These are phyloP conservation scores for Hexactinellida sp. DNA, from an alignment of 37 sponge, comb jelly and placozoan species.

Conservation along the genomic window DNA sequence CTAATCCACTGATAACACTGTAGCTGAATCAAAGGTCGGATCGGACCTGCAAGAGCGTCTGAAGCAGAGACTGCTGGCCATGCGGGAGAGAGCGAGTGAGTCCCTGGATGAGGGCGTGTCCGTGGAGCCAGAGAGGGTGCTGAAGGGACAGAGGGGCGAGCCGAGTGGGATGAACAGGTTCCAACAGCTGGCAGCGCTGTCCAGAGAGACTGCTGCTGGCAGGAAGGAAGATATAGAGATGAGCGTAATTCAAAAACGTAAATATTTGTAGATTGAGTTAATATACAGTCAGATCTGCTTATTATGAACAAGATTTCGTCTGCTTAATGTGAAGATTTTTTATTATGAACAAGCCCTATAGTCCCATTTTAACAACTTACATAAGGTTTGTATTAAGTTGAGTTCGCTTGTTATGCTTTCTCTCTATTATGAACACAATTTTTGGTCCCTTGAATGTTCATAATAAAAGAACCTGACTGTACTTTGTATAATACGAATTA, in stretches of 20 bases:
- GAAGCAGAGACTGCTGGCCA: not conserved
- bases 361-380: no score
- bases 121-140: not conserved
- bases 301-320: no score
- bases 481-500: not conserved
- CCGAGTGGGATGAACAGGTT: not conserved
- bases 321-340: no score
- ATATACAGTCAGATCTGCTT: no score
- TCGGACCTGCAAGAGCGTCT: not conserved
- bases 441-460: no score
- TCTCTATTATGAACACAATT: no score
- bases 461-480: no score
- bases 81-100: not conserved
- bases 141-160: not conserved
- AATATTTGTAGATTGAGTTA: no score
- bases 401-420: no score
- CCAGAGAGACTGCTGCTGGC: not conserved
- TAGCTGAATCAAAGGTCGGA: not conserved
- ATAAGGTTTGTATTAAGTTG: no score
- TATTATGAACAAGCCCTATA: no score
- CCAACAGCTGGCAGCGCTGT: not conserved
- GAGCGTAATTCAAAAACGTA: not conserved
- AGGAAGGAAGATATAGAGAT: not conserved
- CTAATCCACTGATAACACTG: no score
- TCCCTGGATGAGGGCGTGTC: not conserved